A percentile compares a stretch with the other conserved stretches of the same genome.
These are phyloP conservation scores for Danionella cerebrum DNA, from an alignment of 2,113 vertebrate species.

Conservation along the genomic window DNA sequence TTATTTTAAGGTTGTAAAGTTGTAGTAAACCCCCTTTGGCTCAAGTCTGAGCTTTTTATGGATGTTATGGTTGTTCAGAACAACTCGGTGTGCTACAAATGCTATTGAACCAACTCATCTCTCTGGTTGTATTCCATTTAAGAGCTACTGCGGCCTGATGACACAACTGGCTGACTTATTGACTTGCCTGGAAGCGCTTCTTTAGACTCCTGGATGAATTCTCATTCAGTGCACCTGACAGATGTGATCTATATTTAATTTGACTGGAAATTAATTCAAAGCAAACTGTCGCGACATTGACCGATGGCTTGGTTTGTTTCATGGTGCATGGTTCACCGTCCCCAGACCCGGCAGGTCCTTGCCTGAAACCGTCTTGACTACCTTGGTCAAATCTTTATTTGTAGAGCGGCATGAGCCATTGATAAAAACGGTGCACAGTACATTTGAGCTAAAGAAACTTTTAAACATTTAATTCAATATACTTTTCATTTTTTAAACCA, in stretches of 20 bases:
- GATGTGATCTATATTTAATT: background rate
- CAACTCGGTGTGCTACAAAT: no score
- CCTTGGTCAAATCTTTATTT: background rate
- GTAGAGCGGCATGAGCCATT: no score
- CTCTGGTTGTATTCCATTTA: no score
- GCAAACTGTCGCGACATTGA: background rate
- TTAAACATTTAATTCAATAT: no score
- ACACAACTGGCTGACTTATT: slow-evolving; percentile 2
- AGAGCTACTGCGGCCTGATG: background rate
- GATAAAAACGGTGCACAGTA: no score
- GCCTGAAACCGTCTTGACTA: background rate
- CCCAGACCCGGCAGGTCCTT: background rate
- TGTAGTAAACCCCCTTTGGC: no score
- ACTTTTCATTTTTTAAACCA: no score
- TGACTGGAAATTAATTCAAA: background rate
- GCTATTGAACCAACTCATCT: no score
- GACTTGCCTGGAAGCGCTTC: background rate
- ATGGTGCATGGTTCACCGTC: background rate
- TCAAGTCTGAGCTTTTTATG: no score
- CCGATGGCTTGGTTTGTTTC: background rate
- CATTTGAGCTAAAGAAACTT: no score
- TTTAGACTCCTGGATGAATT: background rate
- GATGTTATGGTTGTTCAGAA: no score
- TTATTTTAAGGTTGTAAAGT: no score
- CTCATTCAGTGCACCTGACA: background rate